Percentiles rank a stretch among this genome's conserved stretches.
phyloP scores from a whole-genome alignment of 1,140 invertebrate species.

The Bombus breviceps region DNA sequence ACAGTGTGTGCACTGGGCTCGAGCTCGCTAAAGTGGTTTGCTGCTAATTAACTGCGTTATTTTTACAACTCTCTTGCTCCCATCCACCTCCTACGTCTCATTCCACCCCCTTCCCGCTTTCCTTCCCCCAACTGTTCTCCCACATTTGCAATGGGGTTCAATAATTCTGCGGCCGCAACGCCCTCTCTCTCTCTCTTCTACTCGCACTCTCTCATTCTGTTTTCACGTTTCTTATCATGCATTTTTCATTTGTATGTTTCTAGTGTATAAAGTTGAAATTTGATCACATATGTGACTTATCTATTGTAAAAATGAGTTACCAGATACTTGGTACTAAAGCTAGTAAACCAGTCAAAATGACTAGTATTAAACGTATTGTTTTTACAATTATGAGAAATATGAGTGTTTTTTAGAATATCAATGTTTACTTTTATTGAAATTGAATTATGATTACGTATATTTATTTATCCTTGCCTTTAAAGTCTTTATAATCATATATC shows the following conservation, averaged over 20 bases:
- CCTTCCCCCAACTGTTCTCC: slow-evolving; percentile 52
- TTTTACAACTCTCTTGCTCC: slow-evolving; percentile 74
- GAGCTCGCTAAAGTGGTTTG: slow-evolving; percentile 74
- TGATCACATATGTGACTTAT: not conserved
- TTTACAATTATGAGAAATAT: no score
- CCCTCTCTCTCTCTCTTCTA: slow-evolving; percentile 16
- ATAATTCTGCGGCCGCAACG: slow-evolving; percentile 56
- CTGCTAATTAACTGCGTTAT: slow-evolving; percentile 80
- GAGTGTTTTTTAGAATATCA: no score
- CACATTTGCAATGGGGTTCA: slow-evolving; percentile 58
- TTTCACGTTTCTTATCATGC: not conserved
- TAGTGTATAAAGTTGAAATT: not conserved
- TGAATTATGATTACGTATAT: no score
- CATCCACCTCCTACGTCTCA: slow-evolving; percentile 37
- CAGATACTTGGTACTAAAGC: not conserved
- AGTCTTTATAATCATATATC: no score
- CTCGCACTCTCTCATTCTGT: not conserved
- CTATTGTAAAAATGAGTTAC: not conserved
- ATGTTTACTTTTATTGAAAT: no score
- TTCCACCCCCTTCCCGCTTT: slow-evolving; percentile 36
- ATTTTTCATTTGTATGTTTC: not conserved
- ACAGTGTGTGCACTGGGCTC: slow-evolving; percentile 72
- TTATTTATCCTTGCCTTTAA: no score
- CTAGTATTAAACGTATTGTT: no score
- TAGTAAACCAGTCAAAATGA: not conserved